Evolutionary conservation across 2,888 invertebrate species (phyloP), one percentile per base, ranked within the genome.

Genomic region (Andrena trimmerana): DNA sequence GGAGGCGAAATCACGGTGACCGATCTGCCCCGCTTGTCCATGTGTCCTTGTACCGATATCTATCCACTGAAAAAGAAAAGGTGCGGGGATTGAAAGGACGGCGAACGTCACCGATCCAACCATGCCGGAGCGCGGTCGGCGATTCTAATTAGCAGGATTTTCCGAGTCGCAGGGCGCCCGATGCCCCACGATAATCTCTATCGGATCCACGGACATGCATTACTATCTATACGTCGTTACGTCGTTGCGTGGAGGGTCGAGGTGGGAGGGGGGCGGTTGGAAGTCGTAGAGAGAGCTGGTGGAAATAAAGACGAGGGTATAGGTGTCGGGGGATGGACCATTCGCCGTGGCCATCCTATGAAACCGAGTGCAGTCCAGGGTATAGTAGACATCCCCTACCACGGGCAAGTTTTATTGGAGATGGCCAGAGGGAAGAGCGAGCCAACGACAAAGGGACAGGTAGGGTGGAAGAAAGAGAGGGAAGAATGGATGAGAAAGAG

Each of bases 241-340:
- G 36, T 13, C 63, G 62, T 48, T 29, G 59, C 27, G 36, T 8
- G 54, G 50, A 77, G 65, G 73, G 71, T 76, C 48, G 57, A 59
- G 10, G 42, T 16, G 42, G 48, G 29, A n/a, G 31, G 31, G 62
- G 13, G 8, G 68, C 42, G 10, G 63, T 29, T 76, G 74, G 83
- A 84, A 87, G 84, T 86, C 88, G 75, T 87, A 81, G 86, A 88
- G 85, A 89, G 85, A 84, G 85, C 85, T 87, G 88, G 81, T 86
- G 89, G 91, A 92, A 91, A 93, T 93, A 92, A 92, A 93, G 92
- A 92, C 90, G 90, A 92, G 91, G 85, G 90, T 92, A 93, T 93
- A 89, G 92, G 91, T 92, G 92, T 91, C 92, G 89, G 89, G 92
- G 92, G 92, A 93, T 92, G 91, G 89, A 81, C 92, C 91, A 91